A percentile compares a stretch with the other conserved stretches of the same genome.
Conservation (phyloP, 2,888 invertebrate species). For the Pheosia tremula region DNA sequence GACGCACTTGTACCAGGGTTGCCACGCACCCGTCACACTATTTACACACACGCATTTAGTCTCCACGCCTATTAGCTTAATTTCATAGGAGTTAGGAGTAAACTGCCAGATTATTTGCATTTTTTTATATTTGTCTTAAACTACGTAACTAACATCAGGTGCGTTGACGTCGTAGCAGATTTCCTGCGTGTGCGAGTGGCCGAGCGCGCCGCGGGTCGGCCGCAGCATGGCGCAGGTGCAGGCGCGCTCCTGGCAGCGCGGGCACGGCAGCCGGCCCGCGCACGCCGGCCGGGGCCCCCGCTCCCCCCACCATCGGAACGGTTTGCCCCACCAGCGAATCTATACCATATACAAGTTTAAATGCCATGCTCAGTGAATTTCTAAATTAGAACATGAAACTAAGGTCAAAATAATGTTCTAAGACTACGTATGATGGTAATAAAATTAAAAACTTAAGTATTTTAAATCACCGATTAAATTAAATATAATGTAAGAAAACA, state of each 20-base stretch:
- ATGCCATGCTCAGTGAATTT: too few relatives aligned
- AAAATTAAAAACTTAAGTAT: too few relatives aligned
- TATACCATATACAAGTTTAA: conserved; percentile 18
- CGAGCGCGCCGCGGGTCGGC: conserved; percentile 51
- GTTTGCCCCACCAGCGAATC: conserved; percentile 57
- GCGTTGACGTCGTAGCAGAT: conserved; percentile 52
- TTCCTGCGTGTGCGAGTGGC: background rate
- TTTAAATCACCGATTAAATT: too few relatives aligned
- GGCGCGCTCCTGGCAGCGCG: conserved; percentile 41
- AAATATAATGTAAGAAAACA: too few relatives aligned
- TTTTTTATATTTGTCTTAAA: too few relatives aligned
- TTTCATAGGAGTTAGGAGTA: too few relatives aligned
- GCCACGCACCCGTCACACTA: conserved; percentile 63
- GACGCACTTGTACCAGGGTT: conserved; percentile 49
- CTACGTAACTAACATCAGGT: conserved; percentile 42
- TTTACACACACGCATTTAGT: background rate
- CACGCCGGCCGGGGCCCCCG: conserved; percentile 38
- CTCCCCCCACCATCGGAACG: conserved; percentile 54
- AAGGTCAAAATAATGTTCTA: too few relatives aligned
- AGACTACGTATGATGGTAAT: too few relatives aligned
- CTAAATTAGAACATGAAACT: too few relatives aligned
- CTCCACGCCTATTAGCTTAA: too few relatives aligned
- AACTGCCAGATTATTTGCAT: too few relatives aligned
- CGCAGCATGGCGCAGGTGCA: conserved; percentile 56
- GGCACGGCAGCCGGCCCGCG: conserved; percentile 40